phyloP scores from a whole-genome alignment of 2,888 invertebrate species.

The Dicyrtomina minuta region DNA sequence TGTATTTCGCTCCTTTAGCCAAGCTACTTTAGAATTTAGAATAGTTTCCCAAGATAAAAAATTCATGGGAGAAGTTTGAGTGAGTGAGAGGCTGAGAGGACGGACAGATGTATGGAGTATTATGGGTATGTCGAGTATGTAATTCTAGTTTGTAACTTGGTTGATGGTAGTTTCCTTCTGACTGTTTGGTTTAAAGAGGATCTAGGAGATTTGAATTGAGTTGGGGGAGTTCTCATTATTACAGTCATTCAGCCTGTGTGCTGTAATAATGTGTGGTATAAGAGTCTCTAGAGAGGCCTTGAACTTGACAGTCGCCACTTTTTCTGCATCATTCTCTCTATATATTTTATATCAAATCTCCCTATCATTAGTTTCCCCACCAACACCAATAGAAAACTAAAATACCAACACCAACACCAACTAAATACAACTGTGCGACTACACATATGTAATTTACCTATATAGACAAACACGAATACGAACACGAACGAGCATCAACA shows the following conservation, averaged over 20 bases:
- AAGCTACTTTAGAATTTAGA: too few species aligned
- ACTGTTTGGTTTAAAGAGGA: background rate
- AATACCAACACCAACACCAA: too few species aligned
- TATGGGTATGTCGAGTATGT: too few species aligned
- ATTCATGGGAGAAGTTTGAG: background rate
- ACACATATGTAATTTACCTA: background rate
- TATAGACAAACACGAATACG: background rate
- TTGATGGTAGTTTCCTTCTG: too few species aligned
- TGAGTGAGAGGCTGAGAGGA: background rate
- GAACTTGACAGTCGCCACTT: constrained; percentile 25
- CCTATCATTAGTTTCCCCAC: background rate
- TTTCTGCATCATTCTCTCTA: constrained; percentile 19
- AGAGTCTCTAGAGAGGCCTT: constrained; percentile 7
- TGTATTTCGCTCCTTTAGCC: too few species aligned
- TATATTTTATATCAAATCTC: constrained; percentile 17
- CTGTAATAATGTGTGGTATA: too few species aligned
- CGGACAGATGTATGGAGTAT: too few species aligned
- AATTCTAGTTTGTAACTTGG: too few species aligned
- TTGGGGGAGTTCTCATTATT: constrained; percentile 18
- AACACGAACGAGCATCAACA: background rate
- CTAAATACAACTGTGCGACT: too few species aligned
- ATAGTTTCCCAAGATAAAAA: too few species aligned
- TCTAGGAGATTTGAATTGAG: constrained; percentile 12
- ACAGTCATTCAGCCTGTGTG: too few species aligned
- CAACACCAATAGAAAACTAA: too few species aligned